phyloP scores from a whole-genome alignment of 2,113 vertebrate genomes.

The Menura novaehollandiae region DNA sequence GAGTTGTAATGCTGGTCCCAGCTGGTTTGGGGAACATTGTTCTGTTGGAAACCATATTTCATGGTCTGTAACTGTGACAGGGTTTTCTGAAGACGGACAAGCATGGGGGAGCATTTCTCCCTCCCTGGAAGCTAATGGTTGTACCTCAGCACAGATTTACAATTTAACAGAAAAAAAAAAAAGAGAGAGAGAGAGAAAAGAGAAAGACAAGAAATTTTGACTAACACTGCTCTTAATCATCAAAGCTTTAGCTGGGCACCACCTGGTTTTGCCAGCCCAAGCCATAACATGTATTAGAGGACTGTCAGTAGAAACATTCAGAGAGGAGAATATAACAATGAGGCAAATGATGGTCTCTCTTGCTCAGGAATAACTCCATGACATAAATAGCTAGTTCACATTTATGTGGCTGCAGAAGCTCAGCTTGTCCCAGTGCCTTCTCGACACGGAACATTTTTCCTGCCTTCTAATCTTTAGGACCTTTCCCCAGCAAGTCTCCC shows the following conservation, averaged over 20 bases:
- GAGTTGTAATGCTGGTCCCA: neutral
- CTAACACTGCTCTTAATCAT: neutral
- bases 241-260: neutral
- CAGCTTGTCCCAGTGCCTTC: neutral
- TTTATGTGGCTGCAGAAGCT: neutral
- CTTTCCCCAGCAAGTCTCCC: neutral
- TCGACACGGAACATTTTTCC: neutral
- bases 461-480: neutral
- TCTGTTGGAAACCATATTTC: constrained; percentile 32
- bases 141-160: neutral
- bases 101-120: constrained; percentile 12
- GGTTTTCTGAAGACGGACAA: neutral
- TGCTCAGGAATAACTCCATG: neutral
- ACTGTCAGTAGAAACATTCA: neutral
- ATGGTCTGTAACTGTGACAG: constrained; percentile 6
- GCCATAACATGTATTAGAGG: neutral
- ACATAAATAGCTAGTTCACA: neutral
- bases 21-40: neutral
- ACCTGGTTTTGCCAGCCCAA: neutral
- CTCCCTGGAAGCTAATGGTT: constrained; percentile 22
- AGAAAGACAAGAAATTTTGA: neutral
- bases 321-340: neutral
- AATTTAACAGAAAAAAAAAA: constrained; percentile 19
- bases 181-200: neutral
- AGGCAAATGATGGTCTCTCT: neutral